Percentiles rank a stretch among this genome's conserved stretches.
Conservation (phyloP, 2,888 invertebrate species). For the Drosophila mimetica region DNA sequence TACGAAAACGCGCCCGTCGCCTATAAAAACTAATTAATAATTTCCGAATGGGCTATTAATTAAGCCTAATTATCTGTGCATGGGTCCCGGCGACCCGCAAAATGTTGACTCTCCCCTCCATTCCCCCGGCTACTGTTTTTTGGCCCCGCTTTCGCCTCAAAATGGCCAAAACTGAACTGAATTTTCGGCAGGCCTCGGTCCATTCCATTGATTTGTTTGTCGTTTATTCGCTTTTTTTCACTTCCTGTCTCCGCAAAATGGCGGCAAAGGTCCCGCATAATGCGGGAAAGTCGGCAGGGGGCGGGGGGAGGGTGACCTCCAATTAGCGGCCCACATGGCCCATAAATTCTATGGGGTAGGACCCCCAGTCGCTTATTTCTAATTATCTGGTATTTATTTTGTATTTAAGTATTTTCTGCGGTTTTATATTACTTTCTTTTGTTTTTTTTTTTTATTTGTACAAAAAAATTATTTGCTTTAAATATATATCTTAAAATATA, state of each 20-base stretch:
- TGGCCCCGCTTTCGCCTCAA: conserved; percentile 1
- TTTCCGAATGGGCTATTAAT: conserved; percentile 85
- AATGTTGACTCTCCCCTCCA: conserved; percentile 24
- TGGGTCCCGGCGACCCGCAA: conserved; percentile 70
- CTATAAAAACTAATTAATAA: conserved; percentile 85
- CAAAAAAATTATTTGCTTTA: conserved; percentile 27
- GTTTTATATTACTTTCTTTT: too few relatives aligned
- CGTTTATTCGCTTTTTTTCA: conserved; percentile 45
- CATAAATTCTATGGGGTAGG: too few relatives aligned
- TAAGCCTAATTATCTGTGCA: conserved; percentile 85
- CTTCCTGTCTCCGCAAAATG: conserved; percentile 28
- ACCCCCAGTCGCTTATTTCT: neutral
- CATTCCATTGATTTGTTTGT: conserved; percentile 57
- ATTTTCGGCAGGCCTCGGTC: conserved; percentile 13
- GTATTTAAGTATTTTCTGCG: neutral
- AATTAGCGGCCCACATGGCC: conserved; percentile 33
- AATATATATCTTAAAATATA: conserved; percentile 86
- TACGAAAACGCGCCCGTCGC: conserved; percentile 84
- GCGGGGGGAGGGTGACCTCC: neutral
- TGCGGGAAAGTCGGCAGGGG: conserved; percentile 23
- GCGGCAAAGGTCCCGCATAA: conserved; percentile 72
- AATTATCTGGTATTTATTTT: neutral
- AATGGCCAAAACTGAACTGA: neutral
- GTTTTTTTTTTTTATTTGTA: too few relatives aligned
- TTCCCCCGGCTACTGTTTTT: conserved; percentile 11